Percentiles rank a stretch among this genome's conserved stretches.
These are phyloP conservation scores for Ceratitis capitata DNA, from an alignment of 1,140 invertebrate genomes.

Conservation along the genomic window DNA sequence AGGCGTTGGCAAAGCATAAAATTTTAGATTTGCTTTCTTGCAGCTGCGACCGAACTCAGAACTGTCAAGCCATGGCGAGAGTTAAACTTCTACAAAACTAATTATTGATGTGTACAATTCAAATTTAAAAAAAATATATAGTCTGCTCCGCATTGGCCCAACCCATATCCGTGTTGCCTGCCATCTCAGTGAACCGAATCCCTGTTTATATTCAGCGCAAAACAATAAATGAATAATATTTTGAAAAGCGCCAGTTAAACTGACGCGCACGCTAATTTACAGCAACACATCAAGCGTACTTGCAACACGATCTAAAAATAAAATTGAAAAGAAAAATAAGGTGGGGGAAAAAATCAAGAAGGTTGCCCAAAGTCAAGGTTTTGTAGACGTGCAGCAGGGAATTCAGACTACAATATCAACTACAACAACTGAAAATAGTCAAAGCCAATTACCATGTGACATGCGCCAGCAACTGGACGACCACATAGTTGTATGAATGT, in stretches of 20 bases:
- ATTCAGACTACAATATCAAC: neutral
- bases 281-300: neutral
- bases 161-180: too few relatives aligned
- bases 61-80: too few relatives aligned
- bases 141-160: too few relatives aligned
- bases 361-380: neutral
- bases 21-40: too few relatives aligned
- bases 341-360: neutral
- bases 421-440: neutral
- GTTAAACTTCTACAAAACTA: too few relatives aligned
- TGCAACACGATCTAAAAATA: neutral
- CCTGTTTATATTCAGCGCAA: too few relatives aligned
- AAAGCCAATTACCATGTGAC: neutral
- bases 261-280: constrained; percentile 5
- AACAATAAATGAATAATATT: too few relatives aligned
- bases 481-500: neutral
- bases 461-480: neutral
- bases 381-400: neutral
- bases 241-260: neutral
- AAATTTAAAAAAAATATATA: too few relatives aligned
- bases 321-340: neutral
- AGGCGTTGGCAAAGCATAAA: too few relatives aligned
- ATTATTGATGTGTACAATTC: too few relatives aligned
- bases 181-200: too few relatives aligned
- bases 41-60: too few relatives aligned